These are phyloP conservation scores for Teleogryllus occipitalis DNA, from an alignment of 1,140 invertebrate species.

Conservation along the genomic window DNA sequence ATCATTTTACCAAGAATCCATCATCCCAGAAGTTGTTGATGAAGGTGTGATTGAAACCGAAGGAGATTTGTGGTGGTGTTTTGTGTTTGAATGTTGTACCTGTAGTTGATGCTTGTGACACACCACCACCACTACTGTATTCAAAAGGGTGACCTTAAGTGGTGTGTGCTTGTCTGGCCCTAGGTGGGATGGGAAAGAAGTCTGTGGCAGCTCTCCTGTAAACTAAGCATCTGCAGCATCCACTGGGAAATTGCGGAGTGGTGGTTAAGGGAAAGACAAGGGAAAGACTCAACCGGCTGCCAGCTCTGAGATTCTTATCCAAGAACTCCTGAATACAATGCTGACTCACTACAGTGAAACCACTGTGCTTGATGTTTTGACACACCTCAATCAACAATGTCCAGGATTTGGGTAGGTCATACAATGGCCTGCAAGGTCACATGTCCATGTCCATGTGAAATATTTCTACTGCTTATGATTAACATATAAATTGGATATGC, in stretches of 20 bases:
- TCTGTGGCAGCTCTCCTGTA: background rate
- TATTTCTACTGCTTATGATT: background rate
- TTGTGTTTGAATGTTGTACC: background rate
- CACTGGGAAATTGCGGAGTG: background rate
- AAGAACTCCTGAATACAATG: background rate
- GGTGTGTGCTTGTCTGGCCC: background rate
- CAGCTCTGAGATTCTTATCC: background rate
- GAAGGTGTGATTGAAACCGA: background rate
- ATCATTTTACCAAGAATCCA: background rate
- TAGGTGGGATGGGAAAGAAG: background rate
- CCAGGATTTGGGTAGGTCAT: slow-evolving; percentile 3
- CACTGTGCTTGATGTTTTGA: slow-evolving; percentile 1
- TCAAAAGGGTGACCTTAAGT: background rate
- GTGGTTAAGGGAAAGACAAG: background rate
- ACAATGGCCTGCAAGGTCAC: background rate
- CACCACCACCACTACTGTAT: background rate
- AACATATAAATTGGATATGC: too few species aligned
- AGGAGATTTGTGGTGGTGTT: background rate
- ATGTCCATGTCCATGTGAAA: background rate
- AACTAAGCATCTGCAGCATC: background rate
- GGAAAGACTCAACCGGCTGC: background rate
- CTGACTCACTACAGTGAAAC: background rate
- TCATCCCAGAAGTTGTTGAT: background rate
- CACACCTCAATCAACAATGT: slow-evolving; percentile 4
- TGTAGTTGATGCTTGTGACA: background rate